Conservation (phyloP, 2,888 invertebrate genomes). For the Muschampia plurimacula region DNA sequence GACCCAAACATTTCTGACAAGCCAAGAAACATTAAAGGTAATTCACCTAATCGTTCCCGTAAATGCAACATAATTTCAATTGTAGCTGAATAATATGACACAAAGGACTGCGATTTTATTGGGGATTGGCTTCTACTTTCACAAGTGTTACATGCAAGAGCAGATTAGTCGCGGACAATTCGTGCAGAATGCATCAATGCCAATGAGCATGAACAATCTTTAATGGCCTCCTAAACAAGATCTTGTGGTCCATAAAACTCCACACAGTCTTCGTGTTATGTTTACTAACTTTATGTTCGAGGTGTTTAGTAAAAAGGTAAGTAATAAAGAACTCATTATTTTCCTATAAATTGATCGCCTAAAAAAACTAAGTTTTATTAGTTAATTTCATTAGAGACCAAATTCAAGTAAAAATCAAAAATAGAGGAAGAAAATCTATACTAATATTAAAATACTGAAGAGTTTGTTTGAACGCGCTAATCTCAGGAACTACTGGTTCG, state of each 20-base stretch:
- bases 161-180: constrained; percentile 43
- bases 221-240: constrained; percentile 40
- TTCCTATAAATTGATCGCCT: not conserved
- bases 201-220: constrained; percentile 48
- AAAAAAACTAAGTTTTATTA: not conserved
- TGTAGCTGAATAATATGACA: constrained; percentile 15
- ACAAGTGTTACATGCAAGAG: constrained; percentile 40
- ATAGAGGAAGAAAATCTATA: no score
- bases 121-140: constrained; percentile 41
- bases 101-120: constrained; percentile 18
- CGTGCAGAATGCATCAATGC: constrained; percentile 41
- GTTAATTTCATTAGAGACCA: no score
- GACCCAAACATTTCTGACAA: not conserved
- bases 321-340: not conserved
- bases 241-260: constrained; percentile 21
- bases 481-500: no score
- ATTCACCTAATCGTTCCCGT: not conserved
- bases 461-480: no score
- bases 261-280: constrained; percentile 37
- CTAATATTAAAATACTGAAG: no score
- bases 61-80: constrained; percentile 12
- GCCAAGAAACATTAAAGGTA: not conserved
- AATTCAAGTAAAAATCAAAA: no score
- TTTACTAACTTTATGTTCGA: not conserved
- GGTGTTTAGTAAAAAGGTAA: not conserved